Conservation (phyloP, 2,113 vertebrate species). For the Tonatia bakeri region DNA sequence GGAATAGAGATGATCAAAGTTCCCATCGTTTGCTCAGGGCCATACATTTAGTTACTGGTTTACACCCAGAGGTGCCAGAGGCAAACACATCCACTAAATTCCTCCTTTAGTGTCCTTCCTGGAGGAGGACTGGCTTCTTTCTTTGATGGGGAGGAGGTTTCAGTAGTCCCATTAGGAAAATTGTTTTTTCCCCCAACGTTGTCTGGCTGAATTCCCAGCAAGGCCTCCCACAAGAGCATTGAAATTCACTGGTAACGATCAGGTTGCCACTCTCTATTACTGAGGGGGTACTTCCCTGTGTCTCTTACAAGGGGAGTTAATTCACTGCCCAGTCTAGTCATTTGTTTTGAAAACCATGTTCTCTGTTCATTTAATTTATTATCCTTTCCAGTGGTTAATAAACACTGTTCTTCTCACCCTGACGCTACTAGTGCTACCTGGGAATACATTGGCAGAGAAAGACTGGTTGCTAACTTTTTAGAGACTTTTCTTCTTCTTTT, state of each 20-base stretch:
- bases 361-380: constrained; percentile 53
- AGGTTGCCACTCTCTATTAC: constrained; percentile 56
- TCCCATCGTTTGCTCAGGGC: background rate
- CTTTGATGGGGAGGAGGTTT: background rate
- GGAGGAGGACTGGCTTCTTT: background rate
- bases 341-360: constrained; percentile 55
- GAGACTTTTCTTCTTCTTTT: background rate
- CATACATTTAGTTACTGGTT: background rate
- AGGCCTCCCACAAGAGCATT: background rate
- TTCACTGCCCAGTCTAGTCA: background rate
- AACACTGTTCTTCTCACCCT: background rate
- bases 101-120: background rate
- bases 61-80: background rate
- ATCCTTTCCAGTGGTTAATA: constrained; percentile 47
- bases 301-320: constrained; percentile 41
- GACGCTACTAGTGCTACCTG: background rate
- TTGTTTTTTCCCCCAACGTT: background rate
- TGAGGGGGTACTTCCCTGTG: background rate
- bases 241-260: constrained; percentile 46
- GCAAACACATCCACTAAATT: background rate
- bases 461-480: background rate
- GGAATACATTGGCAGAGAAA: background rate
- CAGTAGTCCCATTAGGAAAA: background rate
- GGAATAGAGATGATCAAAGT: background rate
- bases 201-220: background rate